Base-by-base conservation (phyloP, 1,140 invertebrate species). In the Oryzaephilus surinamensis region DNA sequence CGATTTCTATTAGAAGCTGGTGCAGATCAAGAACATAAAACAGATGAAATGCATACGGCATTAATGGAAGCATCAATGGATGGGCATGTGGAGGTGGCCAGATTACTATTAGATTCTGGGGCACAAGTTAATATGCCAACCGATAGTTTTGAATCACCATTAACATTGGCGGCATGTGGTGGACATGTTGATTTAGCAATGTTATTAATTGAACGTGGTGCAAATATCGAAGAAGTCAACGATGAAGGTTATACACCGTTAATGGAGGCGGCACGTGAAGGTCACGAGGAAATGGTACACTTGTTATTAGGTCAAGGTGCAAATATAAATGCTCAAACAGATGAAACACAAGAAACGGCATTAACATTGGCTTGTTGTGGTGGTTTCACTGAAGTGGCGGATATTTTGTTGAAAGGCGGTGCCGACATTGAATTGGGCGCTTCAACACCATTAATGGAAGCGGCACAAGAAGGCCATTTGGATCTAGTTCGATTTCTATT, bases 1-100 rank as follows among this genome's bases (percentile, higher is more conserved):
- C 75, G 90, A 38, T 94, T 93, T 62, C 71, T 99, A 40, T 63
- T 98, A 33, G 88, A 91, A 51, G 85, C 89, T 50, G 92, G 93
- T 47, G 91, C 94, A 14, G 88, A 95, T 64, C 81, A 94, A 67
- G 92, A 97, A 67, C 90, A 97, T 70, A 95, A 96, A 71, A 96
- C 94, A 1, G 94, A 99, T 65, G 96, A 99, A 69, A 97, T 99
- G 93, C 95, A 99, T 66, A 98, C 95, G 1, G 95, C 96, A 15
- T 67, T 99, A 2, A 98, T 99, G 94, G 96, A 99, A 67, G 95
- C 96, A 14, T 96, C 92, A 18, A 99, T 99, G 95, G 96, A 99
- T 69, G 96, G 96, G 2, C 95, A 99, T 64, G 81, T 98, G 0
- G 92, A 98, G 66, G 94, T 98, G 15, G 92, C 92, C 2, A 66